phyloP scores from a whole-genome alignment of 2,888 invertebrate species.

The Andricus quercusramuli region DNA sequence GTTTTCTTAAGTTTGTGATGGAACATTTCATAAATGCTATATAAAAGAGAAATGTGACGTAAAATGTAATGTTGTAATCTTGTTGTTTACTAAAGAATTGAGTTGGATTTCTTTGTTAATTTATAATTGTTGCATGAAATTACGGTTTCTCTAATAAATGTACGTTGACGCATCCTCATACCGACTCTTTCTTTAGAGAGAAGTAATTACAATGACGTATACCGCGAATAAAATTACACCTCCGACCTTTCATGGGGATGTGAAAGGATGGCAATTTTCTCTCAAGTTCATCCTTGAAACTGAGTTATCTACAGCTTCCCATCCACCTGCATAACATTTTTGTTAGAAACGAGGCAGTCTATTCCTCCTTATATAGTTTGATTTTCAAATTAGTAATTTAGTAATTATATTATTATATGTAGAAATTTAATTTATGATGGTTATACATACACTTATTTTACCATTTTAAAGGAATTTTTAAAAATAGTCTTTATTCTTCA shows the following conservation, averaged over 20 bases:
- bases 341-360: background rate
- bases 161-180: slow-evolving; percentile 3
- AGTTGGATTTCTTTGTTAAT: slow-evolving; percentile 3
- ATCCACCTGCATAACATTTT: slow-evolving; percentile 25
- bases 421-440: no score
- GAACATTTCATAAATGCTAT: background rate
- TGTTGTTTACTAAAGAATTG: background rate
- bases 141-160: slow-evolving; percentile 23
- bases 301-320: slow-evolving; percentile 12
- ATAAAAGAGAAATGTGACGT: background rate
- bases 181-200: slow-evolving; percentile 19
- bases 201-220: slow-evolving; percentile 30
- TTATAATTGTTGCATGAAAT: background rate
- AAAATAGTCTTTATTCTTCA: no score
- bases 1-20: background rate
- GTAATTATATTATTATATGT: no score
- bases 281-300: slow-evolving; percentile 40
- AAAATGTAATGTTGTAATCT: background rate
- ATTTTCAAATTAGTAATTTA: background rate
- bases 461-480: no score
- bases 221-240: slow-evolving; percentile 33
- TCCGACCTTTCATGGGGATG: slow-evolving; percentile 36
- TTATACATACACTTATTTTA: no score
- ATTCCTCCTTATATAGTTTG: background rate
- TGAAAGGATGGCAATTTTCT: slow-evolving; percentile 37